Evolutionary conservation across 1,140 invertebrate genomes (phyloP).

Genomic region (Hypsibius dujardini): DNA sequence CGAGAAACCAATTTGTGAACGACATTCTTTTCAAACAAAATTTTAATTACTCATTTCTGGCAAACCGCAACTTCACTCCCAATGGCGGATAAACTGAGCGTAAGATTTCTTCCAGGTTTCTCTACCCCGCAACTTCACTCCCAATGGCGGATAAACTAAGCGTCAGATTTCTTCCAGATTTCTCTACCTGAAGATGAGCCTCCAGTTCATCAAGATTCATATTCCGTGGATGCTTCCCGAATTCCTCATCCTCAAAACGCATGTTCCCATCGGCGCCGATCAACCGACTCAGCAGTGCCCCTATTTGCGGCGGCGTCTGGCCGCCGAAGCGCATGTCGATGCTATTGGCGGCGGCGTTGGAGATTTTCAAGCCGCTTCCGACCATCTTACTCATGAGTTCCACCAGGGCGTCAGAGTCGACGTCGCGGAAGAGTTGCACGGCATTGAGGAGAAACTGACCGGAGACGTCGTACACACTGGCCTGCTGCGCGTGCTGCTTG

Average conservation of each 20-base stretch:
- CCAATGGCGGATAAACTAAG: too few relatives aligned
- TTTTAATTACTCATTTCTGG: too few relatives aligned
- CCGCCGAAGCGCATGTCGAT: conserved; percentile 1
- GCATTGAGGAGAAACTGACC: conserved; percentile 39
- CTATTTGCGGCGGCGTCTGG: not conserved
- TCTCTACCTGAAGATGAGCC: not conserved
- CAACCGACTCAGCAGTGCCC: not conserved
- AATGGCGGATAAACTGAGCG: too few relatives aligned
- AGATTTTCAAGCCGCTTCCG: not conserved
- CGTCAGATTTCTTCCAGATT: too few relatives aligned
- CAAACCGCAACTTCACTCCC: too few relatives aligned
- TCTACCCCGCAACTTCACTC: too few relatives aligned
- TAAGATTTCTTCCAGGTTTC: too few relatives aligned
- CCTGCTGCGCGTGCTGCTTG: not conserved
- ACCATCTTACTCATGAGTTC: not conserved
- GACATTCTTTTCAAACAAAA: too few relatives aligned
- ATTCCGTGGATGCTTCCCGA: conserved; percentile 13
- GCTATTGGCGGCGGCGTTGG: not conserved
- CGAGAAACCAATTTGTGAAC: too few relatives aligned
- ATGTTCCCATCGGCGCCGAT: not conserved
- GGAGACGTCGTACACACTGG: conserved; percentile 24
- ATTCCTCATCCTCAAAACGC: not conserved
- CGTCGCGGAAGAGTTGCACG: conserved; percentile 21
- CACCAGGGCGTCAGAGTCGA: not conserved
- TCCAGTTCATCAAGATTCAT: conserved; percentile 8